Conservation (phyloP, 1,140 invertebrate genomes). For the Caenorhabditis tropicalis region DNA sequence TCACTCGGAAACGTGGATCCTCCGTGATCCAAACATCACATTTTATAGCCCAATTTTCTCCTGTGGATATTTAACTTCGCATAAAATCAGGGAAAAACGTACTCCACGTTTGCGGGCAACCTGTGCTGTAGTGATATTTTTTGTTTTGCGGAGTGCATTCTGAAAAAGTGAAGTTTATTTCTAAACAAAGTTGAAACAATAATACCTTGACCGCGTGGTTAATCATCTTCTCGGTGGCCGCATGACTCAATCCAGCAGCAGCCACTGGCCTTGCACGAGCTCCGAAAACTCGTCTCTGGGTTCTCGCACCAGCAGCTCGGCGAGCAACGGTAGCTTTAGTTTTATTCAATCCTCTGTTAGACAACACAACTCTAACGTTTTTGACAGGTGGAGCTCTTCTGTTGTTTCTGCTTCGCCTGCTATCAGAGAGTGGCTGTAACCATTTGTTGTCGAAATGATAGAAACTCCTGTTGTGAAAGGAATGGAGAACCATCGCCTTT, state of each 20-base stretch:
- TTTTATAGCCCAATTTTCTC: not conserved
- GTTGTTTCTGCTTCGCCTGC: not conserved
- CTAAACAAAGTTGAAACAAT: not conserved
- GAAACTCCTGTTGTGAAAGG: no score
- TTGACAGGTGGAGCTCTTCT: not conserved
- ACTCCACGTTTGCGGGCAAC: constrained; percentile 14
- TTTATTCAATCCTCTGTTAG: not conserved
- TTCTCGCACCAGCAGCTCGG: not conserved
- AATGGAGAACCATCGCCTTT: no score
- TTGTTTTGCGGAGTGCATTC: constrained; percentile 30
- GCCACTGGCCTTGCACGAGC: not conserved
- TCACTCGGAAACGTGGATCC: not conserved
- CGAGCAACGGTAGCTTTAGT: constrained; percentile 9
- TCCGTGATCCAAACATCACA: not conserved
- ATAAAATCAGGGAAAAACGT: constrained; percentile 17
- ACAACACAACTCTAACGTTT: not conserved
- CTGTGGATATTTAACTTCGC: not conserved
- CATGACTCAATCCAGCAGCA: not conserved
- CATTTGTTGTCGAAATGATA: no score
- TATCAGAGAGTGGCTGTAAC: not conserved
- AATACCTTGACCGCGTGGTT: not conserved
- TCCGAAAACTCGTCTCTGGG: not conserved
- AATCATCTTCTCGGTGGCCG: not conserved
- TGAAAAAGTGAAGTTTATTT: not conserved
- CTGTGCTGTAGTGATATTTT: not conserved